Evolutionary conservation across 2,113 vertebrate species (phyloP), one percentile per base, ranked within the genome.

Genomic region (Gobio gobio): DNA sequence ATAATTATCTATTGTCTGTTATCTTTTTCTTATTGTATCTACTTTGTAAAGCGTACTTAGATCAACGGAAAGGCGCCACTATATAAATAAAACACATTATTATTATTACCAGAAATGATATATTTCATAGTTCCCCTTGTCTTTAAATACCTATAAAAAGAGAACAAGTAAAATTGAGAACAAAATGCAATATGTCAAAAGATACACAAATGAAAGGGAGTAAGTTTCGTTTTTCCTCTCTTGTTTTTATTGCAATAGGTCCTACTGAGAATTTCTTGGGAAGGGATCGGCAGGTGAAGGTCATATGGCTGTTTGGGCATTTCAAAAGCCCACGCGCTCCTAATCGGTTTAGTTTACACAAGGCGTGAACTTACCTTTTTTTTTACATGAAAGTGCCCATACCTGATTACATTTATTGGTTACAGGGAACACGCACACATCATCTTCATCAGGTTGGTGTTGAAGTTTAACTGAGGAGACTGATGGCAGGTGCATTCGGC

Each of bases 281-380:
- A 59, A 83, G 36, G 33, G 33, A 33, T n/a, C 36, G 72, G 9
- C 51, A 33, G 24, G 83, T 10, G 2, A 77, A 86, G 54, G 59
- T 81, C 78, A 81, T 13, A 47, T 58, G 80, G 66, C 82, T 76
- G 33, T 72, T 64, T 1, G 18, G 24, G 10, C 4, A 18, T 68
- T 68, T 49, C 18, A 70, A 10, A 73, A 20, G 13, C 45, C n/a
- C 14, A 5, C 1, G 33, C 22, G 7, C 1, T 54, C 33, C 63
- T 10, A 47, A n/a, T 63, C n/a, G 29, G 9, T 33, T 45, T 5
- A 18, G 64, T 80, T 87, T 83, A 74, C 82, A 45, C 0, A 87
- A 87, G 86, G 86, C 33, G 86, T 84, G 76, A 75, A 63, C 36
- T 0, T 56, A 10, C 18, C 16, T 40, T 68, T 72, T 68, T 72